A percentile compares a stretch with the other conserved stretches of the same genome.
Evolutionary conservation across 2,888 invertebrate species (phyloP).

Genomic region (Cantharis rufa): DNA sequence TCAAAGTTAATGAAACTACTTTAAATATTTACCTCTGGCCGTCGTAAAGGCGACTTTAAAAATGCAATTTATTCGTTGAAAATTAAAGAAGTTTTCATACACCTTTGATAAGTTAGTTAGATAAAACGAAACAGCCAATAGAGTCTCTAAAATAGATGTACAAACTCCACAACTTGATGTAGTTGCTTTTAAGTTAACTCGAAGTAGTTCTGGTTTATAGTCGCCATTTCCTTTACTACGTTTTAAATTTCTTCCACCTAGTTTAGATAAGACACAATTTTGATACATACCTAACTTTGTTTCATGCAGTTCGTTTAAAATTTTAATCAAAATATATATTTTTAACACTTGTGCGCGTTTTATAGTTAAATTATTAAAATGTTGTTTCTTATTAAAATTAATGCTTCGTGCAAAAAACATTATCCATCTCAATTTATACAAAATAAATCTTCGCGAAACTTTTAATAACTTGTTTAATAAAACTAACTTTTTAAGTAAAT

Average conservation of each 20-base stretch:
- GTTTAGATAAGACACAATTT: slow-evolving; percentile 6
- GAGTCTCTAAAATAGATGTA: neutral
- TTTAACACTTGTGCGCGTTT: neutral
- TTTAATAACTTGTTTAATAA: neutral
- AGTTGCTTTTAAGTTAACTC: slow-evolving; percentile 25
- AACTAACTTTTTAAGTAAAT: slow-evolving; percentile 1
- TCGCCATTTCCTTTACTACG: slow-evolving; percentile 12
- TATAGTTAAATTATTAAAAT: neutral
- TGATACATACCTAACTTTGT: neutral
- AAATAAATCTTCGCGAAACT: neutral
- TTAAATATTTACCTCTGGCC: neutral
- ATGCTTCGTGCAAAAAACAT: neutral
- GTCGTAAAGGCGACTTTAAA: neutral
- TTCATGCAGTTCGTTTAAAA: neutral
- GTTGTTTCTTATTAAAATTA: neutral
- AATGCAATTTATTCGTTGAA: neutral
- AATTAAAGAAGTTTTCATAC: slow-evolving; percentile 2
- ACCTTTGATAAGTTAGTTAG: slow-evolving; percentile 2
- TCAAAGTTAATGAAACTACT: neutral
- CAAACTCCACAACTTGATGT: slow-evolving; percentile 14
- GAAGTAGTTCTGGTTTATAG: slow-evolving; percentile 18
- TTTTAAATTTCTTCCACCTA: slow-evolving; percentile 23
- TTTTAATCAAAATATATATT: neutral
- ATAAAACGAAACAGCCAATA: slow-evolving; percentile 4
- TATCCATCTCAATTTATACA: neutral